Percentiles rank a stretch among this genome's conserved stretches.
Conservation (phyloP, 23 tunicate genomes). For the Halocynthia roretzi region DNA sequence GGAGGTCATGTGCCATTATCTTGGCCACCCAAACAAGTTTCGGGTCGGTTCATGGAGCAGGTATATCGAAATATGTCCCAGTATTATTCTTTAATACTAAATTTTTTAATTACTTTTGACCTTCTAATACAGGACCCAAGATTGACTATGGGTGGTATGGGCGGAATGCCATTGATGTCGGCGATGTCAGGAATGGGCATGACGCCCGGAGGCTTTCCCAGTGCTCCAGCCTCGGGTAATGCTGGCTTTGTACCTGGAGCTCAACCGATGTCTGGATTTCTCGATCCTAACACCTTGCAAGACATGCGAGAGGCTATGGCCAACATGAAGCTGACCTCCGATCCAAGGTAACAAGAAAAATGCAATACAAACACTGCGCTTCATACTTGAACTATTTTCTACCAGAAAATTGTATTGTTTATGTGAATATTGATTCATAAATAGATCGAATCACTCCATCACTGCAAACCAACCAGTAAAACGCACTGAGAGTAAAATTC, state of each 20-base stretch:
- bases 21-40: conserved; percentile 72
- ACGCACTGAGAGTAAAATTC: conserved; percentile 2
- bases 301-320: conserved; percentile 84
- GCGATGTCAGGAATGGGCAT: conserved; percentile 15
- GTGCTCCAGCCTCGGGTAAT: neutral
- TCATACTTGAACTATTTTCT: neutral
- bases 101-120: neutral
- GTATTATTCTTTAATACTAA: neutral
- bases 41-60: conserved; percentile 53
- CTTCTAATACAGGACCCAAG: conserved; percentile 60
- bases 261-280: conserved; percentile 62
- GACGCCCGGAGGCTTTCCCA: conserved; percentile 18
- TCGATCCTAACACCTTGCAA: conserved; percentile 79
- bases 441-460: neutral
- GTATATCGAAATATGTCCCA: neutral
- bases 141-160: conserved; percentile 50
- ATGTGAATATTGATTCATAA: neutral
- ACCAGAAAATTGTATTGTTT: neutral
- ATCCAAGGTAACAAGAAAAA: neutral
- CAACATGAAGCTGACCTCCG: conserved; percentile 17
- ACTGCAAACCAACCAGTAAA: neutral
- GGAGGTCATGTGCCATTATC: conserved; percentile 95
- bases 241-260: conserved; percentile 36
- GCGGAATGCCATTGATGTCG: conserved; percentile 24
- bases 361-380: too few relatives aligned